Evolutionary conservation across 2,888 invertebrate species (phyloP).

Genomic region (Mimas tiliae): DNA sequence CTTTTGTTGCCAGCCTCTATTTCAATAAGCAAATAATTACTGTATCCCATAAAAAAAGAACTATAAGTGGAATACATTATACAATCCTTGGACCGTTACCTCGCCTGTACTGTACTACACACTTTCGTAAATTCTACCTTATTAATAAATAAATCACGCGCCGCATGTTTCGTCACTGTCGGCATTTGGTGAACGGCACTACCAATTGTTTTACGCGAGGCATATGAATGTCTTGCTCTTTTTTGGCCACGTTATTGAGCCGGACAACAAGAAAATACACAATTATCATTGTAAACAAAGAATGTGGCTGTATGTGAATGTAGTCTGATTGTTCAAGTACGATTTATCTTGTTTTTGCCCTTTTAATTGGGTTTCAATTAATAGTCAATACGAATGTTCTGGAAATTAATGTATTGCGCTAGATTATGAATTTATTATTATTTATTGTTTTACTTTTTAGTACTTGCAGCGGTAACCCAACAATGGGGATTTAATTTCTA

Average conservation of each 20-base stretch:
- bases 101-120: slow-evolving; percentile 14
- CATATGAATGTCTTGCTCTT: slow-evolving; percentile 57
- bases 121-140: slow-evolving; percentile 71
- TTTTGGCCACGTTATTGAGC: slow-evolving; percentile 46
- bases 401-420: background rate
- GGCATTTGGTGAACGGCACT: slow-evolving; percentile 44
- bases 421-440: no score
- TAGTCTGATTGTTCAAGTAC: slow-evolving; percentile 11
- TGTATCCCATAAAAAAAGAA: background rate
- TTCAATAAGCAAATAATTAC: background rate
- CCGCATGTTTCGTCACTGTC: slow-evolving; percentile 62
- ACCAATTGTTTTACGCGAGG: slow-evolving; percentile 33
- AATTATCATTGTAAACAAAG: slow-evolving; percentile 37
- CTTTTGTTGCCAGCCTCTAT: no score
- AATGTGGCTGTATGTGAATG: slow-evolving; percentile 8
- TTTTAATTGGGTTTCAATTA: slow-evolving; percentile 3
- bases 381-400: background rate
- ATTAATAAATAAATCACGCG: slow-evolving; percentile 76
- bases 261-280: slow-evolving; percentile 42
- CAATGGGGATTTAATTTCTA: no score
- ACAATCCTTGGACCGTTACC: slow-evolving; percentile 30
- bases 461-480: no score
- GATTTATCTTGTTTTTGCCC: background rate
- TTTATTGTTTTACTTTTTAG: slow-evolving; percentile 13
- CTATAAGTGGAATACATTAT: slow-evolving; percentile 8